Evolutionary conservation across 2,888 invertebrate species (phyloP), one percentile per base, ranked within the genome.

Genomic region (Amblyteles armatorius): DNA sequence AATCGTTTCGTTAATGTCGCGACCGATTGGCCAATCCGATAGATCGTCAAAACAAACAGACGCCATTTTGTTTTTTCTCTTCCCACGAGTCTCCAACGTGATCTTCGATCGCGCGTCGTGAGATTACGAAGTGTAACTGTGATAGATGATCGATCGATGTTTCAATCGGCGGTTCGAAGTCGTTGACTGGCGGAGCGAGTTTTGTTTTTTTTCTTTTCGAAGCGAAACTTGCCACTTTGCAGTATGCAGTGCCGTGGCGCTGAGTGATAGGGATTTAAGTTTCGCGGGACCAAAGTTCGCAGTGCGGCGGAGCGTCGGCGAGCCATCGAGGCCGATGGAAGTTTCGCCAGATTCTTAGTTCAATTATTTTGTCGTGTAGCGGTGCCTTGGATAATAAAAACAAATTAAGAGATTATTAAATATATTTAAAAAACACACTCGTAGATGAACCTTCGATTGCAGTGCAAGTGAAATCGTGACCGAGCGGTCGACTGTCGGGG

Each of bases 41-140:
- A 73, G 11, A 9, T 29, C 19, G 71, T 11, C 33, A 36, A 67
- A 65, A 36, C 33, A 13, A 72, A 71, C 22, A 7, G 40, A 3
- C 16, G 60, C 33, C 33, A 33, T 63, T n/a, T 33, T 63, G 44
- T 60, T 50, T 76, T 16, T 40, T 68, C 77, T 44, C 40, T 0
- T 13, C 26, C 11, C 84, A 84, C 84, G 84, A 71, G 82, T n/a
- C 52, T 48, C 65, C 55, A 67, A 26, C 82, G 84, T 84, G 84
- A 82, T 84, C 65, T 57, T 19, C 19, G 33, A 11, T 29, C 57
- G 48, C 52, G 63, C 22, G 40, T 29, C 29, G 60, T 63, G 22
- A 33, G 22, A 57, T 19, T 65, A 52, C 73, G 73, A 65, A 79
- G 73, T 26, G 55, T 26, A 68, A 50, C 48, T 13, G 33, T 26